A percentile compares a stretch with the other conserved stretches of the same genome.
Evolutionary conservation across 2,113 vertebrate species (phyloP).

Genomic region (Mionectes macconnelli): DNA sequence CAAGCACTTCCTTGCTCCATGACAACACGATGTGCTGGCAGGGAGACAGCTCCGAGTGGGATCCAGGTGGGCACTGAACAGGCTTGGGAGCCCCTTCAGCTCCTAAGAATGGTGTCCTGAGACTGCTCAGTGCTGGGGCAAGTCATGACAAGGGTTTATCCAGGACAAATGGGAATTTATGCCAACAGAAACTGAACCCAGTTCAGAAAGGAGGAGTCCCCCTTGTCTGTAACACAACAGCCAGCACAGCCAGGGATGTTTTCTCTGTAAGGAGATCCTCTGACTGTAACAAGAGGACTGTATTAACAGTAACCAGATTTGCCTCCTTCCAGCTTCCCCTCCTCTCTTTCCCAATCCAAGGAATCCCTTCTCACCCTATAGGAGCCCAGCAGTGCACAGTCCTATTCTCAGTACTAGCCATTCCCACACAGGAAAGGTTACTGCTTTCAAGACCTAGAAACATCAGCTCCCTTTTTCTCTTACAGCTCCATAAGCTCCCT

Average conservation of each 20-base stretch:
- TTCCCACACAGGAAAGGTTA: neutral
- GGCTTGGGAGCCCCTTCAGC: neutral
- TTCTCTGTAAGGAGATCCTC: neutral
- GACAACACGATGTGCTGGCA: neutral
- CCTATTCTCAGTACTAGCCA: neutral
- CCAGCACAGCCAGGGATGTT: neutral
- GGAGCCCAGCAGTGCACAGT: neutral
- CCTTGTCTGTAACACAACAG: neutral
- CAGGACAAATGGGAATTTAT: neutral
- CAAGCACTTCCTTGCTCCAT: fast-evolving
- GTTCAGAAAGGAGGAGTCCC: neutral
- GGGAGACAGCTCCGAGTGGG: neutral
- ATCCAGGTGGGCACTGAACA: neutral
- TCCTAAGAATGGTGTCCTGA: neutral
- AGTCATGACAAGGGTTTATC: neutral
- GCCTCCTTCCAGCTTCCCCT: neutral
- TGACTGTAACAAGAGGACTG: neutral
- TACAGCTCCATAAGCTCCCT: neutral
- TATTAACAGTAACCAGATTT: neutral
- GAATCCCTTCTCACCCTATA: neutral
- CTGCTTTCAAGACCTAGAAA: neutral
- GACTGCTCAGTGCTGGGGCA: neutral
- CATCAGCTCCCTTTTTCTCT: neutral
- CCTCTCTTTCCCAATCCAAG: neutral
- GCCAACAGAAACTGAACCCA: neutral